phyloP scores from a whole-genome alignment of 2,888 invertebrate genomes.

The Melinopterus prodromus region DNA sequence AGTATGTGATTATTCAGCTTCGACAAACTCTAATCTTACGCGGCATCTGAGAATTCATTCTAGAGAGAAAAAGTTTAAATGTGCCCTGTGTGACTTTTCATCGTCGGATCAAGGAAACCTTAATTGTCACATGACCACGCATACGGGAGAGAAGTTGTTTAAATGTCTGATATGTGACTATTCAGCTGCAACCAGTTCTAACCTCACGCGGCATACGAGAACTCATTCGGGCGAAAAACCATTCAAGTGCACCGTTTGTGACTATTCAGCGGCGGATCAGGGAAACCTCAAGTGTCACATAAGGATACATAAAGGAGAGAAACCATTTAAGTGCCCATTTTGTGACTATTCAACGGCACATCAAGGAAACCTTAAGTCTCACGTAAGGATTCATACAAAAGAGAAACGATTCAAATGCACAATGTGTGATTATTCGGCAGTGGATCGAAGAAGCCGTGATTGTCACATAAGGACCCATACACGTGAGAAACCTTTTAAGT shows the following conservation, averaged over 20 bases:
- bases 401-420: not conserved
- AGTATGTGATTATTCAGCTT: not conserved
- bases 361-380: not conserved
- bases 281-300: not conserved
- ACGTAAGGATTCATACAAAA: not conserved
- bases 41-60: too few relatives aligned
- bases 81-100: too few relatives aligned
- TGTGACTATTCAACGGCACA: not conserved
- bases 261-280: not conserved
- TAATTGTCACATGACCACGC: too few relatives aligned
- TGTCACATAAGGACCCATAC: too few relatives aligned
- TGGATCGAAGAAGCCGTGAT: too few relatives aligned
- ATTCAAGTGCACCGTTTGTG: not conserved
- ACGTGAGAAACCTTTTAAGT: too few relatives aligned
- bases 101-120: too few relatives aligned
- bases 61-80: too few relatives aligned
- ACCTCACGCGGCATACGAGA: not conserved
- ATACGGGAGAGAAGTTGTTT: not conserved
- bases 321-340: not conserved
- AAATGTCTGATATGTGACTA: not conserved
- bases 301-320: not conserved
- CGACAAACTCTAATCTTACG: too few relatives aligned
- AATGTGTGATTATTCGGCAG: not conserved
- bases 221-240: not conserved
- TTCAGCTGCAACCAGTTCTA: not conserved